Base-by-base conservation (phyloP, 2,113 vertebrate species). In the Microtus montanus region DNA sequence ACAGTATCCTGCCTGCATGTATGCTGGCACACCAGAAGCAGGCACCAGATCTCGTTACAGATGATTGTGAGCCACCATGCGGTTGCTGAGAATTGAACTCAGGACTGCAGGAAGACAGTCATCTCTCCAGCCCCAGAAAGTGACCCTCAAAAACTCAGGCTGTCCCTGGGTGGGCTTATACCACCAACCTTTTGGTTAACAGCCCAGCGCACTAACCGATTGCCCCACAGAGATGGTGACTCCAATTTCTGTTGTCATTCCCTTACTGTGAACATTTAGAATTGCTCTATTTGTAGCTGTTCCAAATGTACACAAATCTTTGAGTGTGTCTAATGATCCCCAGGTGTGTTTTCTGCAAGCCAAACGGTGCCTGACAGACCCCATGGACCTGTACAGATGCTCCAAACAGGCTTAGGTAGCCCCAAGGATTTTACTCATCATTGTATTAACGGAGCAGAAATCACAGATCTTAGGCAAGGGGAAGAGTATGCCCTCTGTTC, bases 191-290 rank as follows among this genome's bases (percentile, higher is more conserved):
- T 58, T 58, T 19, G 54, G 54, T 58, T 58, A 58, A 58, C 5
- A 58, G 54, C 54, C 54, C 17, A 58, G 12, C 5, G 54, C 54
- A 58, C 54, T 58, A 58, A 58, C 17, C 1, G 54, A 58, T 6
- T 58, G 17, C 17, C 5, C 54, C 54, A 19, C 54, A 19, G 54
- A 58, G 54, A 58, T 19, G 54, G 54, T 58, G 17, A 54, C 54
- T 58, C 54, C 54, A 58, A 84, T 75, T 87, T 90, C 86, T 87
- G 44, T 63, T 90, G 84, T 90, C n/a, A 87, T 61, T 75, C 12
- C 17, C 30, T 35, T 54, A 19, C 33, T 54, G 17, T 17, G 64
- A 41, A n/a, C 30, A 71, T 80, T 49, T 49, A 79, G 58, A 80
- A 44, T 70, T 66, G 83, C 30, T 41, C 87, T 71, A 24, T 75